phyloP scores from a whole-genome alignment of 1,140 invertebrate species.

The Drosophila nebulosa region DNA sequence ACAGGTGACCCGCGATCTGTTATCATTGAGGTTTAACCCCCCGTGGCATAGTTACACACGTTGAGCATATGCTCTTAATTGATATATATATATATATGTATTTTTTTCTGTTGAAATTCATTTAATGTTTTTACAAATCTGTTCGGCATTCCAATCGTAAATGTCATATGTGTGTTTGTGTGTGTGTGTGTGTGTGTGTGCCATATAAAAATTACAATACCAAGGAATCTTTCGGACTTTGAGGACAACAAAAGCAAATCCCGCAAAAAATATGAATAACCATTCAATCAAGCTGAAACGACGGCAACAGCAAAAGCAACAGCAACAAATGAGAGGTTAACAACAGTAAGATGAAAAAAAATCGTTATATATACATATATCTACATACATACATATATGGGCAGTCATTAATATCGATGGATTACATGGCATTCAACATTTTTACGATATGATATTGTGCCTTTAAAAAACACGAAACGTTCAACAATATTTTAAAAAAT shows the following conservation, averaged over 20 bases:
- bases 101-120: not conserved
- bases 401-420: conserved; percentile 76
- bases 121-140: not conserved
- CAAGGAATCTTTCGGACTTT: not conserved
- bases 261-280: conserved; percentile 66
- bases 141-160: not conserved
- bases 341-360: conserved; percentile 7
- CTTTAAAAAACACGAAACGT: conserved; percentile 33
- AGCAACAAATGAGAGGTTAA: conserved; percentile 11
- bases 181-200: not conserved
- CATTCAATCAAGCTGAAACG: conserved; percentile 66
- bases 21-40: too few species aligned
- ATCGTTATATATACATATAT: not conserved
- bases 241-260: conserved; percentile 34
- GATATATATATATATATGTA: not conserved
- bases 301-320: conserved; percentile 23
- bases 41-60: not conserved
- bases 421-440: conserved; percentile 66
- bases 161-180: not conserved
- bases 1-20: not conserved
- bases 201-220: not conserved
- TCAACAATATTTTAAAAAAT: conserved; percentile 31
- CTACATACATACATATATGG: conserved; percentile 33
- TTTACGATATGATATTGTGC: conserved; percentile 58
- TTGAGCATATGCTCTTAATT: not conserved